phyloP scores from a whole-genome alignment of 2,797 vertebrate species.

The Ammospiza maritima region DNA sequence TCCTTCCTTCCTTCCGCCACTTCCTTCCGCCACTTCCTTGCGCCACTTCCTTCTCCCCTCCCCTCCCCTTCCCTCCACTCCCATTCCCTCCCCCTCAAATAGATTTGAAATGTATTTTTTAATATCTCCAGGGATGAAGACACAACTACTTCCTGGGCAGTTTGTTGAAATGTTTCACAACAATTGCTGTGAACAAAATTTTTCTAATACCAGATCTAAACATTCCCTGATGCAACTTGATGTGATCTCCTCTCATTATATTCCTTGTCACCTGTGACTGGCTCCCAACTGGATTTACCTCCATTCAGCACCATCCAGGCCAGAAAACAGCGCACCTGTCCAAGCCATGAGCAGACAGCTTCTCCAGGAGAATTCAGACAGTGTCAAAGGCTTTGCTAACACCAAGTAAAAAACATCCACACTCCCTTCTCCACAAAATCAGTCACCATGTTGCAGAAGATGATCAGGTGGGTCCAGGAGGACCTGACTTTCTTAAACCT shows the following conservation, averaged over 20 bases:
- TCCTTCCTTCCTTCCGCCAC: too few relatives aligned
- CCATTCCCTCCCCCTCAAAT: too few relatives aligned
- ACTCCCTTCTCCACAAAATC: not conserved
- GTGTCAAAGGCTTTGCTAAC: not conserved
- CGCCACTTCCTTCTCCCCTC: too few relatives aligned
- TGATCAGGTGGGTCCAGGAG: not conserved
- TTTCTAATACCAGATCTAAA: not conserved
- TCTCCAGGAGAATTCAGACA: not conserved
- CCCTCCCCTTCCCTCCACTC: too few relatives aligned
- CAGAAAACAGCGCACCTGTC: fast-evolving
- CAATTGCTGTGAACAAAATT: not conserved
- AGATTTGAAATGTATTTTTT: not conserved
- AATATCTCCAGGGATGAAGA: not conserved
- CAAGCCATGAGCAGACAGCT: not conserved
- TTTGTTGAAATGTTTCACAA: not conserved
- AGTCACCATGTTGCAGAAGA: not conserved
- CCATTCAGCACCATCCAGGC: not conserved
- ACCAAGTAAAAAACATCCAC: not conserved
- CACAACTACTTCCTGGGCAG: not conserved
- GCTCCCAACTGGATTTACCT: not conserved
- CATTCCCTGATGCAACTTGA: not conserved
- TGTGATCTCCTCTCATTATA: not conserved
- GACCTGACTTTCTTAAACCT: not conserved
- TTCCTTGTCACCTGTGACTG: not conserved
- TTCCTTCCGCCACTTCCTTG: not conserved